Base-by-base conservation (phyloP, 2,113 vertebrate genomes). In the Chaenogobius annularis region DNA sequence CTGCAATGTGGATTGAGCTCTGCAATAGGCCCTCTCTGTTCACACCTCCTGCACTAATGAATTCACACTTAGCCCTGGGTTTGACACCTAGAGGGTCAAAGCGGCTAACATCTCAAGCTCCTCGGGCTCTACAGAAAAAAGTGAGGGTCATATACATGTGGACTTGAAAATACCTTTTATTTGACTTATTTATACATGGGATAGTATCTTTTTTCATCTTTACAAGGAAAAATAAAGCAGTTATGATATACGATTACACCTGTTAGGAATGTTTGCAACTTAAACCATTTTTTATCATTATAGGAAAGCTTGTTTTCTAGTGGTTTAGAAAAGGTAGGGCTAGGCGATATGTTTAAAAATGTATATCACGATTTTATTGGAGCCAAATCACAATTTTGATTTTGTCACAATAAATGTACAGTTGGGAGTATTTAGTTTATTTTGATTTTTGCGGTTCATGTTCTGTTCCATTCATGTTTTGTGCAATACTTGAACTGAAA, bases 11-110 rank as follows among this genome's bases (percentile, higher is more conserved):
- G 31, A 20, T 68, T 47, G 72, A 62, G 74, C 13, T 58, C 22
- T 13, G 20, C 55, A 9, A 72, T 81, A 77, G n/a, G 47, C 54
- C 35, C 50, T 26, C 54, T 67, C 52, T 26, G 55, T 69, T 83
- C 69, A 80, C 83, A 78, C 77, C 56, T 26, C 23, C 48, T 37
- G 44, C n/a, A 43, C 9, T 62, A 76, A 72, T 68, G 69, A 79
- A 66, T 73, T 82, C 82, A 70, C 77, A 80, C 68, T 48, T 26
- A 6, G 7, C 20, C 12, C 20, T 12, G 47, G 11, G 31, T 74
- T 59, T 62, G 48, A 69, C 48, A 4, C 14, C 14, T 55, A 26
- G 48, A 20, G 58, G 20, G 47, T 13, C 35, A 17, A 64, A 68
- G 15, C 12, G 9, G 56, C 66, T 68, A 61, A 74, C 48, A 72